phyloP scores from a whole-genome alignment of 2,113 vertebrate genomes.

The Poecile atricapillus region DNA sequence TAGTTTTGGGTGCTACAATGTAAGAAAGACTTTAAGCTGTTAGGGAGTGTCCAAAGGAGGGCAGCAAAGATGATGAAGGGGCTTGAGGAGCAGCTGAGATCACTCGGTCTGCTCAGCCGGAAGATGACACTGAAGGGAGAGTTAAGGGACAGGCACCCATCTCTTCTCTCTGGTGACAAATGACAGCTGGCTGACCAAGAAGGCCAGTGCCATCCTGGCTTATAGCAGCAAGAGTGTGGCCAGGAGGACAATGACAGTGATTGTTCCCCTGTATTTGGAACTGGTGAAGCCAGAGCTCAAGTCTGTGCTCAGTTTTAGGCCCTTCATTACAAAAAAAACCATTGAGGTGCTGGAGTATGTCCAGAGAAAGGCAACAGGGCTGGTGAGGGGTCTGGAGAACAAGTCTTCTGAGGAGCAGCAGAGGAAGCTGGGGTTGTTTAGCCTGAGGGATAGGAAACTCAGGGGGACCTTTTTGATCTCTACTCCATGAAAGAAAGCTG shows the following conservation, averaged over 20 bases:
- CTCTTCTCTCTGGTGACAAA: neutral
- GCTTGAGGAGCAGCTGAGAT: neutral
- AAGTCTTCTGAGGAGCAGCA: neutral
- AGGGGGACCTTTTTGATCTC: neutral
- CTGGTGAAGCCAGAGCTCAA: neutral
- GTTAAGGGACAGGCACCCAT: neutral
- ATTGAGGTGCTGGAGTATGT: rapidly evolving
- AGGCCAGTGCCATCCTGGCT: neutral
- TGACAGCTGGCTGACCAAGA: neutral
- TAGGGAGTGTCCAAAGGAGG: neutral
- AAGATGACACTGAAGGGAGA: neutral
- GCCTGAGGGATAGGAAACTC: neutral
- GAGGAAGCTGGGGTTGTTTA: neutral
- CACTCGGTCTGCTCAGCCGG: neutral
- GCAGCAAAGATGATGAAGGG: neutral
- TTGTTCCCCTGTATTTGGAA: rapidly evolving
- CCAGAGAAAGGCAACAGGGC: neutral
- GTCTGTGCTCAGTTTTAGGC: neutral
- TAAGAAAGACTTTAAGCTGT: neutral
- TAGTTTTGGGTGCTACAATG: neutral
- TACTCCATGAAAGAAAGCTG: neutral
- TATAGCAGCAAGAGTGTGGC: neutral
- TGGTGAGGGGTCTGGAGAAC: neutral
- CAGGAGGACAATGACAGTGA: neutral
- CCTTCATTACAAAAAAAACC: neutral